Base-by-base conservation (phyloP, 2,888 invertebrate genomes). In the Trachelus stipa region DNA sequence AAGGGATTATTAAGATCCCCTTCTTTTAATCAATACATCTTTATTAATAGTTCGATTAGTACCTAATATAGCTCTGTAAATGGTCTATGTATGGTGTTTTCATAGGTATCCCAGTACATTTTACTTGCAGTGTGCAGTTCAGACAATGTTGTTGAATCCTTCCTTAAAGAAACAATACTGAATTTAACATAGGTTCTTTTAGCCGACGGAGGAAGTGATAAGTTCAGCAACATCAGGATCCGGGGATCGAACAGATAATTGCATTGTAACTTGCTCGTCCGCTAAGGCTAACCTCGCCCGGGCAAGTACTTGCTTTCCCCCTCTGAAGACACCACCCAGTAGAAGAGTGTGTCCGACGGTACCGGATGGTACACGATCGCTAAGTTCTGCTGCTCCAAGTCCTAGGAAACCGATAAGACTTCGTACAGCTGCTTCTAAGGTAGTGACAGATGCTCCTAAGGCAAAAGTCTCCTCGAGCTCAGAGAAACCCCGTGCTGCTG, bases 401-500 rank as follows among this genome's bases (percentile, higher is more conserved):
- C 97, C 98, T 83, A 98, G 92, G 90, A 96, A 97, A 87, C 95
- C 94, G 9, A 96, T 93, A 75, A 98, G 95, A 89, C 95, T 97
- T 88, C 95, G 95, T 3, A 97, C 96, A 0, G 97, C 97, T 85
- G 96, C 96, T 87, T 97, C 96, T 68, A 98, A 90, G 23, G 95
- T 95, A 80, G 93, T 95, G 84, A 97, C 95, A 4, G 95, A 94
- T 0, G 97, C 95, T 12, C 89, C 91, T 31, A 99, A 92, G 0
- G 96, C 96, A 90, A 97, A 99, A 0, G 99, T 99, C 86, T 99
- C 99, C 85, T 97, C 97, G 12, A 97, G 94, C 92, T 98, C 98
- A 0, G 94, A 88, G 89, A 90, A 92, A 75, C 88, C 91, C 40
- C 88, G 88, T 4, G 92, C 91, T 1, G 92, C 92, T 73, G 94